These are phyloP conservation scores for Furnarius figulus DNA, from an alignment of 2,113 vertebrate genomes.

Conservation along the genomic window DNA sequence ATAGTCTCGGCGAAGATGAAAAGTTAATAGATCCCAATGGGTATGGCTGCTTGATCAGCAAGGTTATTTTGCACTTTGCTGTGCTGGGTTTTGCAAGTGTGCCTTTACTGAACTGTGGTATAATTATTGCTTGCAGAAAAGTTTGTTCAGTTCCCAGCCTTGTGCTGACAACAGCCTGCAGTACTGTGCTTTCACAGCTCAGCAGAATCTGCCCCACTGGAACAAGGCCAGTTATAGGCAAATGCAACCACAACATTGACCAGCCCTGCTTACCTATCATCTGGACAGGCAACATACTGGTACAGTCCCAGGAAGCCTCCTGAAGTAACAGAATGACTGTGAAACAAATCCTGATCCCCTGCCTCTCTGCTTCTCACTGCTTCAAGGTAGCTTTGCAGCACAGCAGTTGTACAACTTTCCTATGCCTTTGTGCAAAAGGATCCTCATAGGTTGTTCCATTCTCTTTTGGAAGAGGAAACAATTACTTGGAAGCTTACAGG, in stretches of 20 bases:
- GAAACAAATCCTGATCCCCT: background rate
- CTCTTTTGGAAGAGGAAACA: background rate
- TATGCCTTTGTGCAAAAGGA: background rate
- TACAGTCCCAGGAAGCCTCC: background rate
- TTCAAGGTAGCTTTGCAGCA: background rate
- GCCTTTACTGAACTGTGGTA: background rate
- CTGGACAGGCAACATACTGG: background rate
- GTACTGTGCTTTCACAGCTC: background rate
- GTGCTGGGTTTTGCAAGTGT: background rate
- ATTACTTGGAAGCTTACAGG: background rate
- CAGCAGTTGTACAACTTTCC: background rate
- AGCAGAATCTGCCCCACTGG: background rate
- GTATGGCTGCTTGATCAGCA: background rate
- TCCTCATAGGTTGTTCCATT: background rate
- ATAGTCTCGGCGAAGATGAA: background rate
- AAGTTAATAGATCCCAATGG: background rate
- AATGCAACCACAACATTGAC: background rate
- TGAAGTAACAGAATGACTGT: background rate
- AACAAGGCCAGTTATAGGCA: background rate
- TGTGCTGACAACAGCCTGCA: background rate
- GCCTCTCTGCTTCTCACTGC: background rate
- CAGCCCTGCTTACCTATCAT: background rate
- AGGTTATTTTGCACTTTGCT: background rate
- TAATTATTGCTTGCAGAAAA: background rate
- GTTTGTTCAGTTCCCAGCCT: background rate